Conservation (phyloP, 1,140 invertebrate genomes). For the Drosophila sechellia region DNA sequence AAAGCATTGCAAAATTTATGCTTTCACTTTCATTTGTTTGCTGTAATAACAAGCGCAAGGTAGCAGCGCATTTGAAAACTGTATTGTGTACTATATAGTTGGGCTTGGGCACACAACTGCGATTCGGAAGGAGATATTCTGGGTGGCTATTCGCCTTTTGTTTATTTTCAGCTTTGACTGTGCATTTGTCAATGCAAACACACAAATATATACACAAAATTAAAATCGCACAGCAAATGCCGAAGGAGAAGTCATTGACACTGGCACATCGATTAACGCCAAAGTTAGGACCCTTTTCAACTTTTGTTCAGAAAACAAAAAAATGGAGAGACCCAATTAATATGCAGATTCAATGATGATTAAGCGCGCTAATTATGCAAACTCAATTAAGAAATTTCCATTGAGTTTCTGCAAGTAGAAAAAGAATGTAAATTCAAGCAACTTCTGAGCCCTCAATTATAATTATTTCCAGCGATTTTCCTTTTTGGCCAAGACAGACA, state of each 20-base stretch:
- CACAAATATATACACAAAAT: slow-evolving; percentile 39
- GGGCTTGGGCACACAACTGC: slow-evolving; percentile 51
- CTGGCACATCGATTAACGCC: slow-evolving; percentile 20
- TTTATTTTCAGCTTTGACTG: slow-evolving; percentile 59
- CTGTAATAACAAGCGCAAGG: slow-evolving; percentile 79
- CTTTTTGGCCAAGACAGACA: slow-evolving; percentile 28
- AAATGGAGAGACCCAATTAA: slow-evolving; percentile 17
- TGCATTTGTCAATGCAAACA: slow-evolving; percentile 63
- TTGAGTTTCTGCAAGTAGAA: slow-evolving; percentile 25
- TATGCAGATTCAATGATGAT: slow-evolving; percentile 58
- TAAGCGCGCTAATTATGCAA: slow-evolving; percentile 75
- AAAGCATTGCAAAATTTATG: slow-evolving; percentile 76
- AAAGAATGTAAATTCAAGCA: slow-evolving; percentile 51
- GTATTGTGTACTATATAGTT: slow-evolving; percentile 54
- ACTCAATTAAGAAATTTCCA: slow-evolving; percentile 72
- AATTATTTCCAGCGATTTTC: slow-evolving; percentile 79
- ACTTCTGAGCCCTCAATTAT: slow-evolving; percentile 68
- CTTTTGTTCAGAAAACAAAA: neutral
- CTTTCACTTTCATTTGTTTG: slow-evolving; percentile 83
- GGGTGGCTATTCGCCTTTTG: slow-evolving; percentile 24
- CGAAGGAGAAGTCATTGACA: slow-evolving; percentile 36
- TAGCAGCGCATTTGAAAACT: slow-evolving; percentile 73
- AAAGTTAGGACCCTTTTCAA: neutral
- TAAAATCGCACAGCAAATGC: slow-evolving; percentile 14
- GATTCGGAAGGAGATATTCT: slow-evolving; percentile 56